Evolutionary conservation across 2,888 invertebrate genomes (phyloP), one percentile per base, ranked within the genome.

Genomic region (Smittia aterrima): DNA sequence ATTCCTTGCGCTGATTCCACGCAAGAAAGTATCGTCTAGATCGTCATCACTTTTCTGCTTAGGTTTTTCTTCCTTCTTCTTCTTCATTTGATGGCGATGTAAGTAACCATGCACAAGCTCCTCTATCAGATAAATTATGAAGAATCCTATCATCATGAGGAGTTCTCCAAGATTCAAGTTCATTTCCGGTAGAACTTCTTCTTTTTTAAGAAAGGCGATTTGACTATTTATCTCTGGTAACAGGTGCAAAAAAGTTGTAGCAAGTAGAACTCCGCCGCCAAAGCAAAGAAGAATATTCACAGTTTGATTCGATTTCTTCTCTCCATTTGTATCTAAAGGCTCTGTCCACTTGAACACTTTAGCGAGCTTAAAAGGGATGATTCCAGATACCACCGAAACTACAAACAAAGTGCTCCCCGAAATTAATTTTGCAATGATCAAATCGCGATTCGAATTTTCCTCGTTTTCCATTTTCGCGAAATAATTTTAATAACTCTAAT

Each of bases 191-290:
- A 74, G 64, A 1, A 24, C 3, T 7, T 40, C 62, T n/a, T 62
- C 18, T 3, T 62, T 9, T 18, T 40, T 13, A n/a, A 73, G 24
- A 9, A 1, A 7, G 16, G 86, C 84, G 11, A 92, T 86, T n/a
- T n/a, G n/a, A n/a, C n/a, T n/a, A 58, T 58, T 83, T 0, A 93
- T 90, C 83, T 94, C 93, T 1, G 93, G 93, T 74, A 93, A 83
- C 78, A 94, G 84, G 79, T 94, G 93, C 77, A 92, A 82, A 79
- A 94, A 93, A 1, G 92, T 92, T 1, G 93, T 94, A 76, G 90
- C 89, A 47, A 94, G 83, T 18, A 94, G 83, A 0, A 93, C 93
- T 9, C 93, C 93, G 13, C 93, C 93, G 16, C 93, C 93, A 77
- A 93, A 90, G 13, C 91, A 89, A 24, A 93, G 83, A 24, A 92